These are phyloP conservation scores for Phylloscopus whistleri DNA, from an alignment of 2,113 vertebrate species.

Conservation along the genomic window DNA sequence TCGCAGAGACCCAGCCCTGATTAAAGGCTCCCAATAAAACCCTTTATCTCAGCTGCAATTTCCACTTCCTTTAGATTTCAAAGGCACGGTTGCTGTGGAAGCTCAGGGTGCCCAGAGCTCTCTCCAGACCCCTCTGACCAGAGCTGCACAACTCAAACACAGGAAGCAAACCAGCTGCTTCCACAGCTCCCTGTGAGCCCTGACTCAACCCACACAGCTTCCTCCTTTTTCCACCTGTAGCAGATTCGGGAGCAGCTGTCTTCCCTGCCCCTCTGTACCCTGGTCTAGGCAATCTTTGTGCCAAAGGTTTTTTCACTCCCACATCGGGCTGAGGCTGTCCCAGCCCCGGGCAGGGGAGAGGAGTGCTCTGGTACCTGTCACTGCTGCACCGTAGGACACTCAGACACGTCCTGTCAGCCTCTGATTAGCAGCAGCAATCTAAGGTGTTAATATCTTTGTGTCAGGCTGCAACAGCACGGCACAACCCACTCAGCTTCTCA, in stretches of 20 bases:
- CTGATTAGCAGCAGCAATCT: neutral
- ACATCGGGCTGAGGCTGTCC: neutral
- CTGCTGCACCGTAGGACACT: neutral
- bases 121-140: neutral
- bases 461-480: neutral
- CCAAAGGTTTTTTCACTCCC: neutral
- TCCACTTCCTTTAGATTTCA: neutral
- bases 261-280: neutral
- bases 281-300: neutral
- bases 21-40: neutral
- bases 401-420: neutral
- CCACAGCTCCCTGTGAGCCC: neutral
- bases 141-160: neutral
- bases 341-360: neutral
- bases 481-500: neutral
- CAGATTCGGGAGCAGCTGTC: neutral
- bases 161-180: neutral
- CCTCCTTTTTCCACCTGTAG: neutral
- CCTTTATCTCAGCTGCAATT: neutral
- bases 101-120: neutral
- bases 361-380: neutral
- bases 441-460: constrained; percentile 24
- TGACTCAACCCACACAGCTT: neutral
- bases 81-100: neutral
- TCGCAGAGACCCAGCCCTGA: neutral